Percentiles rank a stretch among this genome's conserved stretches.
Evolutionary conservation across 2,797 vertebrate genomes (phyloP).

Genomic region (Syndactyla subalaris): DNA sequence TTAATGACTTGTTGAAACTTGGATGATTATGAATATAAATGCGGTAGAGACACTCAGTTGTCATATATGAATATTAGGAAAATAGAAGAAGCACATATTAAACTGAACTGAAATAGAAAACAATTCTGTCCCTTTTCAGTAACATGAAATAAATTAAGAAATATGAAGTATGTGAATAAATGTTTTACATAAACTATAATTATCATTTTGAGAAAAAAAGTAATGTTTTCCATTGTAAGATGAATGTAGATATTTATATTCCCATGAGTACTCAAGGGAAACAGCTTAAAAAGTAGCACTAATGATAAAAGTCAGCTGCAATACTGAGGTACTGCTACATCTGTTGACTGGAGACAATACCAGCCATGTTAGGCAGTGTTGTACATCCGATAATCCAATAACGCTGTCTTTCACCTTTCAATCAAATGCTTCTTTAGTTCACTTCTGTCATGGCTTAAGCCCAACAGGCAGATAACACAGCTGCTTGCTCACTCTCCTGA

Average conservation of each 20-base stretch:
- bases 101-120: neutral
- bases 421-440: neutral
- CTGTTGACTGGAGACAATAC: neutral
- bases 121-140: neutral
- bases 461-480: neutral
- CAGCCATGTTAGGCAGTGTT: neutral
- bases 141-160: neutral
- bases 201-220: neutral
- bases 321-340: neutral
- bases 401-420: neutral
- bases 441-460: neutral
- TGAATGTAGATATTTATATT: neutral
- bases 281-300: neutral
- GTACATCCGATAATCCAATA: neutral
- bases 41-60: neutral
- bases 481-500: neutral
- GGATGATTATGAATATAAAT: slow-evolving; percentile 50
- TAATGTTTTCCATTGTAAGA: neutral
- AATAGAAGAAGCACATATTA: neutral
- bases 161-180: neutral
- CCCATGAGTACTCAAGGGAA: neutral
- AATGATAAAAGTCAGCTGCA: neutral
- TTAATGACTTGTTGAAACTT: slow-evolving; percentile 39
- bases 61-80: neutral
- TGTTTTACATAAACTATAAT: neutral